Conservation (phyloP, 2,113 vertebrate species). For the Elachura formosa region DNA sequence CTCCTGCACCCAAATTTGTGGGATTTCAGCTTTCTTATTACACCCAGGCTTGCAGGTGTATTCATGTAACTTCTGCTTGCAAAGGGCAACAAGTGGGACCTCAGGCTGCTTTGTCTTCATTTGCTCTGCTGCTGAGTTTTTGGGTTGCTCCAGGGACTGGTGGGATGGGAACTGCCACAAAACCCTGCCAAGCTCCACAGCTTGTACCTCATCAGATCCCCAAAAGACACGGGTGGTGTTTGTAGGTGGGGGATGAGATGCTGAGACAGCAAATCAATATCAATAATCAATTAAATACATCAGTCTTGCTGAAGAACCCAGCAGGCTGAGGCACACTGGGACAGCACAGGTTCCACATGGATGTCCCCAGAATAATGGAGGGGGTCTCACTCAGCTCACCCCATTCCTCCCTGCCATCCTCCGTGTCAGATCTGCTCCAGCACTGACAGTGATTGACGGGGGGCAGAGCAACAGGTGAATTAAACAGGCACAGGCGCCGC, state of each 20-base stretch:
- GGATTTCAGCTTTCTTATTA: background rate
- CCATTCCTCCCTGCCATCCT: background rate
- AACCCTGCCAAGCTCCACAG: background rate
- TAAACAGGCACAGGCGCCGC: background rate
- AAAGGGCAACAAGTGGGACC: background rate
- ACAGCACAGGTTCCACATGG: fast-evolving
- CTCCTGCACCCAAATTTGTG: background rate
- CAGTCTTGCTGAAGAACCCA: background rate
- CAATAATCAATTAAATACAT: background rate
- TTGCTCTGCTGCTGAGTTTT: background rate
- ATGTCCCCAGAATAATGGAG: background rate
- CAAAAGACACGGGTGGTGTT: fast-evolving
- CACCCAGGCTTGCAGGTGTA: background rate
- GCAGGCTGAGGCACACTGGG: background rate
- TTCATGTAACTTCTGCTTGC: background rate
- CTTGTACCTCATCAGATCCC: background rate
- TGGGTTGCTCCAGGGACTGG: background rate
- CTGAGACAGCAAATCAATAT: background rate
- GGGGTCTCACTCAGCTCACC: background rate
- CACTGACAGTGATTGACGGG: constrained; percentile 18
- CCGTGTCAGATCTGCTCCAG: background rate
- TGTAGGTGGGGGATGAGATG: background rate
- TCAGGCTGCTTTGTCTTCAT: background rate
- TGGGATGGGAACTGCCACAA: background rate
- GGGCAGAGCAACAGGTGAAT: constrained; percentile 57